Evolutionary conservation across 1,140 invertebrate species (phyloP).

Genomic region (Meloidogyne chitwoodi): DNA sequence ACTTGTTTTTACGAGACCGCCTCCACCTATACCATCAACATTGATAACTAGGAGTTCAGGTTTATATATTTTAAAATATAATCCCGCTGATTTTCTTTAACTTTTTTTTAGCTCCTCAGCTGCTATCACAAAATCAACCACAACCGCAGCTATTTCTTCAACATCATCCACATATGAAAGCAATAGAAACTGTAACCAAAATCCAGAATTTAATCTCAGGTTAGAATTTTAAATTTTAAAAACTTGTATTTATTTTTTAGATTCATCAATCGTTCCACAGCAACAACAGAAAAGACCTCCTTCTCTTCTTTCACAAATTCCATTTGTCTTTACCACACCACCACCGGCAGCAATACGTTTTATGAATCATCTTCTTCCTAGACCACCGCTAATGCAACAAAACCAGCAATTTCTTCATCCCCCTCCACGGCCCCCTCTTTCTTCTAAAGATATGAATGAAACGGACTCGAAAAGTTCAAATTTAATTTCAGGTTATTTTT

Average conservation of each 20-base stretch:
- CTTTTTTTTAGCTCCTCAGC: neutral
- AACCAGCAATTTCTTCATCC: neutral
- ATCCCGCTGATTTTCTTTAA: too few relatives aligned
- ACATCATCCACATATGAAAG: neutral
- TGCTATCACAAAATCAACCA: neutral
- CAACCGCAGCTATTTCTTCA: neutral
- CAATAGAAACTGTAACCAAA: neutral
- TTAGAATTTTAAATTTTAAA: too few relatives aligned
- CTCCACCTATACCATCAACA: neutral
- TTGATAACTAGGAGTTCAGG: neutral
- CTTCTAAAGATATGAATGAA: neutral
- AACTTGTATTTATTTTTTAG: neutral
- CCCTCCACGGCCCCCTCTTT: neutral
- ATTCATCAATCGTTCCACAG: neutral
- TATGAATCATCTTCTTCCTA: neutral
- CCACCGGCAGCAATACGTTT: neutral
- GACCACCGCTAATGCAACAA: neutral
- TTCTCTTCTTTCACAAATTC: neutral
- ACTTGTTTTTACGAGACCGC: neutral
- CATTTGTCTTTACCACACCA: neutral
- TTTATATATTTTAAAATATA: neutral
- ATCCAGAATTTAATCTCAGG: neutral
- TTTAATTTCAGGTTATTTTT: neutral
- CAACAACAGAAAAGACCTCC: neutral
- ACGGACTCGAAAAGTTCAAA: neutral